Evolutionary conservation across 2,888 invertebrate species (phyloP).

Genomic region (Eupithecia insigniata): DNA sequence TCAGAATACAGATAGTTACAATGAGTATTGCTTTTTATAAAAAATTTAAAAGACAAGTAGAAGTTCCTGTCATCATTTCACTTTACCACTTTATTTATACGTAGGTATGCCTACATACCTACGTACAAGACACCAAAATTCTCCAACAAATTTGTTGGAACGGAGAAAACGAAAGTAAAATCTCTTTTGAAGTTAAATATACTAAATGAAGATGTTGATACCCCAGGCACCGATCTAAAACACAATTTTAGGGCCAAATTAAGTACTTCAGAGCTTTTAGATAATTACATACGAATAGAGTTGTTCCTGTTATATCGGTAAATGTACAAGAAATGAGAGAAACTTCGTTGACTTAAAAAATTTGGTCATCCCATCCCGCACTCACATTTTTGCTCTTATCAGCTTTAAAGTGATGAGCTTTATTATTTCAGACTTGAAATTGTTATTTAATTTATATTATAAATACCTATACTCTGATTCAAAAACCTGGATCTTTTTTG

Average conservation of each 20-base stretch:
- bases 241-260: constrained; percentile 14
- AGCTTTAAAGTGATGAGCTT: too few relatives aligned
- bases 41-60: not conserved
- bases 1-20: not conserved
- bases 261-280: constrained; percentile 15
- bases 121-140: too few relatives aligned
- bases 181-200: not conserved
- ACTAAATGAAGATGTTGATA: not conserved
- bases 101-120: too few relatives aligned
- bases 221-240: constrained; percentile 23
- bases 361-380: too few relatives aligned
- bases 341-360: not conserved
- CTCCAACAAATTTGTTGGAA: not conserved
- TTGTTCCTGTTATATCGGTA: not conserved
- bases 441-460: too few relatives aligned
- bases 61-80: not conserved
- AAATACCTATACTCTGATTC: too few relatives aligned
- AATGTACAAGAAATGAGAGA: not conserved
- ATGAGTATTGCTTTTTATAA: not conserved
- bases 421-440: too few relatives aligned
- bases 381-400: too few relatives aligned
- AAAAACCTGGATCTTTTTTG: too few relatives aligned
- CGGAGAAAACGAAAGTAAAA: not conserved
- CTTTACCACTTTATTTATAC: not conserved
- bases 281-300: constrained; percentile 13